phyloP scores from a whole-genome alignment of 1,140 invertebrate genomes.

The Caenorhabditis remanei region DNA sequence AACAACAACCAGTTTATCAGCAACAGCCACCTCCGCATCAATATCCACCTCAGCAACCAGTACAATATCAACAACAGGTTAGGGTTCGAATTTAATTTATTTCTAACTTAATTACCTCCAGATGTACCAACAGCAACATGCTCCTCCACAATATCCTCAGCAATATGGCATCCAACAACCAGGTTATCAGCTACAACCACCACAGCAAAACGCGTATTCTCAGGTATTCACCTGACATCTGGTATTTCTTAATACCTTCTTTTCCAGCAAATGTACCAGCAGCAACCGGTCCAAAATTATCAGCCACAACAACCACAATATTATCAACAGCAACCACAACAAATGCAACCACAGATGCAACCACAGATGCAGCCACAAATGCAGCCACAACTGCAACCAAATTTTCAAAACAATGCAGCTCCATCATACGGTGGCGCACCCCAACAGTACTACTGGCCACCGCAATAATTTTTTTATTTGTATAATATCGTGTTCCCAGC shows the following conservation, averaged over 20 bases:
- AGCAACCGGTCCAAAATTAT: neutral
- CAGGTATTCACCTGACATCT: too few relatives aligned
- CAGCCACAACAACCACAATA: neutral
- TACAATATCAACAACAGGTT: neutral
- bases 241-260: too few relatives aligned
- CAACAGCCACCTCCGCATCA: neutral
- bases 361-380: neutral
- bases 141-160: slow-evolving; percentile 6
- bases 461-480: neutral
- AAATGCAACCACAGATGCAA: neutral
- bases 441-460: neutral
- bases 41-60: neutral
- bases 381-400: too few relatives aligned
- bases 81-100: too few relatives aligned
- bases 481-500: neutral
- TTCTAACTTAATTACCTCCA: neutral
- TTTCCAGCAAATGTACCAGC: neutral
- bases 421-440: slow-evolving; percentile 14
- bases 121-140: neutral
- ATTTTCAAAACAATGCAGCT: neutral
- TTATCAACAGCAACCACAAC: neutral
- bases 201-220: neutral
- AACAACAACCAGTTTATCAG: slow-evolving; percentile 6
- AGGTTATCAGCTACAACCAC: neutral
- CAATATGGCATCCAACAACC: slow-evolving; percentile 23